Evolutionary conservation across 2,113 vertebrate species (phyloP), one percentile per base, ranked within the genome.

Genomic region (Chrysochloris asiatica): DNA sequence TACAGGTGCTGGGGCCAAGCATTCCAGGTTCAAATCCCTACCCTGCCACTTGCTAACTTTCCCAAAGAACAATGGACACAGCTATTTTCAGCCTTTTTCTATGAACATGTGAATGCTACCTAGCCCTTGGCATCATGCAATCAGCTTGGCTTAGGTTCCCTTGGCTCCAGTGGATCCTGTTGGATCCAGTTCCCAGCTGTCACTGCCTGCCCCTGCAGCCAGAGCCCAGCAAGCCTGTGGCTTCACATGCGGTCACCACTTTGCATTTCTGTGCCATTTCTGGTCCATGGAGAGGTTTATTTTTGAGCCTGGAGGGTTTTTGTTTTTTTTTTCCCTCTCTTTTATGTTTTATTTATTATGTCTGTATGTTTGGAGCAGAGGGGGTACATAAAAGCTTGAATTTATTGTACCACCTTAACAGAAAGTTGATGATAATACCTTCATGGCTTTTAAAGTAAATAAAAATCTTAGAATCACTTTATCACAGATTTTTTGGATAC

Each of bases 311-410:
- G 33, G 24, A 71, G 36, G 67, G 45, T 56, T 61, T 84, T 86
- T 30, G 59, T 13, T 61, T 61, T 56, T 56, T n/a, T n/a, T n/a
- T n/a, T n/a, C 16, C 16, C 16, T 87, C 33, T 11, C 41, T 92
- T 86, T 90, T 83, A 89, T 96, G 78, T 93, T 96, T 95, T 92
- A 93, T 80, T 83, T 83, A 86, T 73, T 80, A 69, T 76, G 41
- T 24, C 81, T 91, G 0, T 56, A 67, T 83, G 24, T 95, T 77
- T 94, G 43, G 43, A 91, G 75, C 45, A 33, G 36, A 77, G 41
- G 47, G 47, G 83, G 17, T 56, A 19, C 16, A 67, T 93, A 59
- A 86, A 94, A 95, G 41, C 41, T 14, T 63, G 75, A 85, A 83
- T 80, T n/a, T 86, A 72, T 5, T 75, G 54, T 59, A 52, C 83